Evolutionary conservation across 2,888 invertebrate genomes (phyloP).

Genomic region (Magallana nippona): DNA sequence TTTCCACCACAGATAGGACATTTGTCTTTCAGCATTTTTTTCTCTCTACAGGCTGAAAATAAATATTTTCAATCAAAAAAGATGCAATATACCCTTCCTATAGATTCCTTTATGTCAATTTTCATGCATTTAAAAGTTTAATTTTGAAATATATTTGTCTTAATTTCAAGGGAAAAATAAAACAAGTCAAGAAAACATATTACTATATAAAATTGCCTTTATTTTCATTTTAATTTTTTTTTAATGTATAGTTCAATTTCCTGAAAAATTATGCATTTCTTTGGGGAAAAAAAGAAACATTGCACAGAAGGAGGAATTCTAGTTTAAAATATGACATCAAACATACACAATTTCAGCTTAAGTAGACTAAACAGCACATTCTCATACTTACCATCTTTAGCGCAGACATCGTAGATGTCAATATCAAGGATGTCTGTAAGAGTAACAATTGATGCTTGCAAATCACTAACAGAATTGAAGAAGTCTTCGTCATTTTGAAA

Average conservation of each 20-base stretch:
- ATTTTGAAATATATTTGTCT: background rate
- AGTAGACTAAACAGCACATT: conserved; percentile 17
- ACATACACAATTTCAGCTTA: background rate
- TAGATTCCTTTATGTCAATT: background rate
- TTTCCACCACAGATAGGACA: background rate
- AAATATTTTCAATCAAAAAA: background rate
- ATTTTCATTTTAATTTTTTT: background rate
- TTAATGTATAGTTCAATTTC: conserved; percentile 12
- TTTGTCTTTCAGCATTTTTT: background rate
- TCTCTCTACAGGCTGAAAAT: conserved; percentile 16
- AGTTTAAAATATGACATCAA: background rate
- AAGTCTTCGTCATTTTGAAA: conserved; percentile 12
- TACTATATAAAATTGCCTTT: background rate
- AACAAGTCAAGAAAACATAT: background rate
- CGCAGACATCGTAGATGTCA: conserved; percentile 32
- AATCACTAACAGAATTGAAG: background rate
- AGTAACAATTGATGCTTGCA: background rate
- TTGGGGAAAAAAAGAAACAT: background rate
- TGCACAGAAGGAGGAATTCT: background rate
- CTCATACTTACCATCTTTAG: background rate
- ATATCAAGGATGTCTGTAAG: conserved; percentile 11
- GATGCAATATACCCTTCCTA: background rate
- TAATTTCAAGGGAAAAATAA: background rate
- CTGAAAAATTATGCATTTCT: background rate
- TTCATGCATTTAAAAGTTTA: background rate